Conservation (phyloP, 2,888 invertebrate species). For the Lasiommata megera region DNA sequence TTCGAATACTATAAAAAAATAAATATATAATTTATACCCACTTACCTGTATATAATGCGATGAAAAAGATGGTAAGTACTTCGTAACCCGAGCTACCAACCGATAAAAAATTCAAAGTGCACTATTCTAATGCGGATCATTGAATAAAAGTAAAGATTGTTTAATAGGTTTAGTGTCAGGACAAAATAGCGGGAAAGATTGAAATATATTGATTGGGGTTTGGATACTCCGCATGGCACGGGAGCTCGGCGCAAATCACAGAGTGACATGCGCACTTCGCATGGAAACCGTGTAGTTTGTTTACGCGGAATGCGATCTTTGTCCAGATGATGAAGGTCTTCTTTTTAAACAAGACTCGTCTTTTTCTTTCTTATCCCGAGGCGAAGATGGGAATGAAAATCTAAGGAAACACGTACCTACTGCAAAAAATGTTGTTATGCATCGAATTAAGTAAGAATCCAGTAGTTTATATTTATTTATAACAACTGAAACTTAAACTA, state of each 20-base stretch:
- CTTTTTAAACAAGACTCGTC: conserved; percentile 12
- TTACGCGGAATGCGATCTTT: conserved; percentile 22
- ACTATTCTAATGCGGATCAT: background rate
- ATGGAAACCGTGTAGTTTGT: conserved; percentile 24
- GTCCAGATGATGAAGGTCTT: conserved; percentile 27
- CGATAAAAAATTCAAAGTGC: background rate
- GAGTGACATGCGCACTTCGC: conserved; percentile 41
- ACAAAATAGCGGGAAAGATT: conserved; percentile 42
- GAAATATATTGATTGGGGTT: conserved; percentile 48
- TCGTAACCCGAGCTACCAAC: background rate
- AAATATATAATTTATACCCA: background rate
- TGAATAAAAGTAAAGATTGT: background rate
- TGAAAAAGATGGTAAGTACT: background rate
- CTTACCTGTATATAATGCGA: background rate
- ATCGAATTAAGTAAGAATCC: too few relatives aligned
- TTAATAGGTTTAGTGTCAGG: background rate
- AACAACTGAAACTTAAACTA: too few relatives aligned
- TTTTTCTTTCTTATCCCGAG: too few relatives aligned
- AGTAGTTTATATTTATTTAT: too few relatives aligned
- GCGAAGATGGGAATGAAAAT: too few relatives aligned
- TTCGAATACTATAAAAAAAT: background rate
- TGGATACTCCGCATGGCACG: conserved; percentile 42
- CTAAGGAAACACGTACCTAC: too few relatives aligned
- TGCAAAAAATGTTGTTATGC: too few relatives aligned
- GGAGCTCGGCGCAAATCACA: conserved; percentile 19